These are phyloP conservation scores for Pipra filicauda DNA, from an alignment of 2,113 vertebrate genomes.

Conservation along the genomic window DNA sequence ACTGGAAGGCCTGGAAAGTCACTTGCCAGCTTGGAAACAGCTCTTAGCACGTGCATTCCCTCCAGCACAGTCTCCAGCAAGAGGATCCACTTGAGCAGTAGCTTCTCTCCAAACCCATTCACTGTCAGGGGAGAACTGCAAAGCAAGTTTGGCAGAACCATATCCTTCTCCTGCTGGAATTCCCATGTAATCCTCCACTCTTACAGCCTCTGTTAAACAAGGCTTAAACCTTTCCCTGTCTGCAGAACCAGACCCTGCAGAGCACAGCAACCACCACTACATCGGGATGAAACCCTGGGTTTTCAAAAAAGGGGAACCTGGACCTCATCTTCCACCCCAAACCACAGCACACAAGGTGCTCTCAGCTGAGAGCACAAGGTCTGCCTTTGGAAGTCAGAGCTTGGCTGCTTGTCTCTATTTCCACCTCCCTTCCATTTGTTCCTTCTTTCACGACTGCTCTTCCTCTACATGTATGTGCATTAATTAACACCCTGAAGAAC, in stretches of 20 bases:
- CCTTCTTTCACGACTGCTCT: not conserved
- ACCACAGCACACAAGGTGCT: not conserved
- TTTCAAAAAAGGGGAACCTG: not conserved
- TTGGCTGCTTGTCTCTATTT: not conserved
- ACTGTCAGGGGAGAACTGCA: not conserved
- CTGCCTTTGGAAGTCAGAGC: not conserved
- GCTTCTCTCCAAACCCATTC: not conserved
- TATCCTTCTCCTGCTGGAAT: not conserved
- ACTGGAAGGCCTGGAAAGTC: not conserved
- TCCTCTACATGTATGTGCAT: not conserved
- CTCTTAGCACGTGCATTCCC: not conserved
- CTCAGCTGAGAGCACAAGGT: not conserved
- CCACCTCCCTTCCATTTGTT: not conserved
- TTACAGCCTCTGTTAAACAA: not conserved
- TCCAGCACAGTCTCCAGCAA: not conserved
- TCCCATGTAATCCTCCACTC: not conserved
- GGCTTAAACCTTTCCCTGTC: not conserved
- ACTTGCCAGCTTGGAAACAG: not conserved
- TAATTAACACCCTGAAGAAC: not conserved
- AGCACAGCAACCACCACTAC: not conserved
- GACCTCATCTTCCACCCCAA: not conserved
- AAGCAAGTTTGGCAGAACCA: not conserved
- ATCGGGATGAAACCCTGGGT: not conserved
- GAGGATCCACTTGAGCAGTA: not conserved
- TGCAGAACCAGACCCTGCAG: not conserved